phyloP scores from a whole-genome alignment of 2,797 vertebrate species.

The Apodemus agrarius region DNA sequence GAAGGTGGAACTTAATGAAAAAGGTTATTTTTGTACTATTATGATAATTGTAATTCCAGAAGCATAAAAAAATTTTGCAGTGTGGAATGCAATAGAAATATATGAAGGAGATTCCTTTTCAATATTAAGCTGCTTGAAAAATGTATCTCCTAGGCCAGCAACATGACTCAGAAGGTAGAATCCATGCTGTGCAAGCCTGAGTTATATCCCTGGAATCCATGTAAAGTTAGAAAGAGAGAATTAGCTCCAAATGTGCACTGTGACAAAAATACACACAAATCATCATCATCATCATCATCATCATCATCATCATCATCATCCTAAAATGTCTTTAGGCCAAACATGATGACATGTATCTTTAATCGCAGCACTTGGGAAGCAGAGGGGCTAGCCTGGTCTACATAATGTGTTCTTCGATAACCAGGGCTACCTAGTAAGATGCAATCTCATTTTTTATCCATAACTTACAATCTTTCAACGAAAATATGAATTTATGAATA shows the following conservation, averaged over 20 bases:
- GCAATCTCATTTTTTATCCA: background rate
- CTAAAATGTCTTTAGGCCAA: background rate
- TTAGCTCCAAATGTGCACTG: background rate
- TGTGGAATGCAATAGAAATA: background rate
- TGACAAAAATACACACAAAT: background rate
- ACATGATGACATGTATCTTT: background rate
- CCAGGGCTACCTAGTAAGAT: background rate
- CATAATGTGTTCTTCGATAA: background rate
- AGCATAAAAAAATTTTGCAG: background rate
- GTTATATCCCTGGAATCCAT: background rate
- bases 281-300: too few relatives aligned
- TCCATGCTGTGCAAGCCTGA: background rate
- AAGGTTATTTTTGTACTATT: constrained; percentile 35
- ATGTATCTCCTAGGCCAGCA: background rate
- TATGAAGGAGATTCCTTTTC: background rate
- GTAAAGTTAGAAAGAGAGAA: background rate
- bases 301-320: too few relatives aligned
- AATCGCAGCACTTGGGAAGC: background rate
- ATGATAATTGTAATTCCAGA: constrained; percentile 63
- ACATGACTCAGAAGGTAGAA: background rate
- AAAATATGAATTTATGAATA: background rate
- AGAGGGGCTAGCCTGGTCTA: background rate
- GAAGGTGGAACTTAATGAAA: constrained; percentile 67
- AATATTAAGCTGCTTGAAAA: background rate
- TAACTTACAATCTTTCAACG: background rate